Base-by-base conservation (phyloP, 2,113 vertebrate genomes). In the Gavia stellata region DNA sequence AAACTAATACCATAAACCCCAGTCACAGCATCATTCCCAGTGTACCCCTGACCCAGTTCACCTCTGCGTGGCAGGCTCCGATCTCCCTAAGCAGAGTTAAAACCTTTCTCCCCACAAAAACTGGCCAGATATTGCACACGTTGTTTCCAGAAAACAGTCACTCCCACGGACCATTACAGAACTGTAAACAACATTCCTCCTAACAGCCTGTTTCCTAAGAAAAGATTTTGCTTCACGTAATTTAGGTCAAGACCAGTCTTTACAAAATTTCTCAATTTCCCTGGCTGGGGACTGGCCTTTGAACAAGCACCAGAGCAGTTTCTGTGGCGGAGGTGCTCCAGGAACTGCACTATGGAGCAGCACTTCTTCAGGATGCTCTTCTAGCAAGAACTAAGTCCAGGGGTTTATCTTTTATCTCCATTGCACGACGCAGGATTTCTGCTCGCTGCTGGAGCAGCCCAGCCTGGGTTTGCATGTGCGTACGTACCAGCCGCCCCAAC, bases 401-500 rank as follows among this genome's bases (percentile, higher is more conserved):
- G 31, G 29, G 13, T 28, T 78, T 50, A 4, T 38, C 36, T 81
- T 74, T 47, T 10, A 2, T 36, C 24, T 25, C 42, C 4, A 0
- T 3, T 24, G 67, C 44, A 58, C 2, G 7, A 38, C 59, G 50
- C 33, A 28, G 38, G 49, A 31, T 44, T 78, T 68, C 59, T 59
- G n/a, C 65, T 55, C 7, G 3, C 38, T 31, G 38, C 47, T 17
- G 12, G 42, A 88, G 34, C 79, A 67, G 15, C 52, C 62, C 86
- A 59, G 74, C 53, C 53, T 44, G 56, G 25, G 15, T 50, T 52
- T 23, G 49, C 61, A 36, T 34, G 14, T 1, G 6, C 2, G 5
- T 0, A 0, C 0, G 3, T 3, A 31, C 31, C 59, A 34, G 53
- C n/a, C 2, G 0, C 47, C 68, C 21, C 6, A 2, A 3, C 58